Percentiles rank a stretch among this genome's conserved stretches.
Conservation (phyloP, 2,797 vertebrate species). For the Falco biarmicus region DNA sequence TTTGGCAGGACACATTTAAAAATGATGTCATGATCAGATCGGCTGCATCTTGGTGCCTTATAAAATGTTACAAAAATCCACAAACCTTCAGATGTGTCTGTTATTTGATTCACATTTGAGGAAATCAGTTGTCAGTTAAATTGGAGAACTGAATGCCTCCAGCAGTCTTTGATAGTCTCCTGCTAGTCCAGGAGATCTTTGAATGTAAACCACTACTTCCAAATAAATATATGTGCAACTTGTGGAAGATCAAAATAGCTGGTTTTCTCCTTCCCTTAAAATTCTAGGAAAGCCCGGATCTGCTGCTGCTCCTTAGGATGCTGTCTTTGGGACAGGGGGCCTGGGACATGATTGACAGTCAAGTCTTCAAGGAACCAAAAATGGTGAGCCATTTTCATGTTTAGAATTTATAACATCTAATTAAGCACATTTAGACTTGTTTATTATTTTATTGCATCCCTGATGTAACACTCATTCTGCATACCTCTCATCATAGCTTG, state of each 20-base stretch:
- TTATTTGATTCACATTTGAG: neutral
- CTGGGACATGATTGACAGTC: constrained; percentile 99
- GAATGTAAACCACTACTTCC: neutral
- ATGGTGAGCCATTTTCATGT: constrained; percentile 79
- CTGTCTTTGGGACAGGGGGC: constrained; percentile 94
- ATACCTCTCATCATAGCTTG: neutral
- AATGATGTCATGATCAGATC: neutral
- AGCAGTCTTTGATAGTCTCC: neutral
- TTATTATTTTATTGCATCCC: neutral
- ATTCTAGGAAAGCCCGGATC: constrained; percentile 91
- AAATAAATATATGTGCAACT: neutral
- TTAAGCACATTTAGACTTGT: neutral
- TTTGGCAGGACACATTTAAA: neutral
- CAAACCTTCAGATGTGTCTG: neutral
- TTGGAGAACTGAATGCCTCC: neutral
- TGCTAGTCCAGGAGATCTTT: neutral
- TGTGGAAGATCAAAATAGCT: neutral
- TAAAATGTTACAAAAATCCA: neutral
- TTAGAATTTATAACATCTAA: neutral
- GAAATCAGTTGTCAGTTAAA: neutral
- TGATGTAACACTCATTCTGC: neutral
- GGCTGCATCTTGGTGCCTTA: neutral
- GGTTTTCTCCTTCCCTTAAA: constrained; percentile 3
- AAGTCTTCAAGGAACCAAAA: constrained; percentile 97
- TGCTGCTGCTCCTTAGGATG: constrained; percentile 93